Percentiles rank a stretch among this genome's conserved stretches.
Conservation (phyloP, 2,888 invertebrate genomes). For the Poecilus cupreus region DNA sequence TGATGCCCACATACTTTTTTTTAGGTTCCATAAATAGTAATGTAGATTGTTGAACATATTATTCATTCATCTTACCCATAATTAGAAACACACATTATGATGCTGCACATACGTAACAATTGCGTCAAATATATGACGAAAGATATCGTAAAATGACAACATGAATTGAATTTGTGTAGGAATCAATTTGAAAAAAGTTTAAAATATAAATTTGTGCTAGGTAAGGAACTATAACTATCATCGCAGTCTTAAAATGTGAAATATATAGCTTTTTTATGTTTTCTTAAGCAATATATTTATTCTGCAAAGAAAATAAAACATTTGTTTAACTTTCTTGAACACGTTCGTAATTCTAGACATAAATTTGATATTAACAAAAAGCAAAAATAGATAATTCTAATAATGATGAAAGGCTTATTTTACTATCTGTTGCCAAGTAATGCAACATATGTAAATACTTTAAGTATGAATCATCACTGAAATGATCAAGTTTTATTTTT, state of each 20-base stretch:
- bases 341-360: not conserved
- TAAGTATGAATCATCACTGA: not conserved
- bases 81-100: conserved; percentile 2
- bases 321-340: too few relatives aligned
- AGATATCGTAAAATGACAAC: not conserved
- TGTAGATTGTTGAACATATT: conserved; percentile 13
- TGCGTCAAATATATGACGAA: conserved; percentile 14
- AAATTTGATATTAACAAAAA: conserved; percentile 10
- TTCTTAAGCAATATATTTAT: too few relatives aligned
- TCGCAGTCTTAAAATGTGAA: too few relatives aligned
- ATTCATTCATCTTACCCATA: conserved; percentile 4
- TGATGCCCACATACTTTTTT: conserved; percentile 8
- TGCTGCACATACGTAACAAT: not conserved
- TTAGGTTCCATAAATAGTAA: conserved; percentile 5
- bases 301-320: too few relatives aligned
- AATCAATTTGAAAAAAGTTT: not conserved
- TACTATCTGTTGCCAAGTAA: conserved; percentile 35
- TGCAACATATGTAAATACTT: conserved; percentile 11
- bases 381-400: conserved; percentile 20
- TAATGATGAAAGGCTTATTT: conserved; percentile 31
- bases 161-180: not conserved
- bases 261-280: too few relatives aligned
- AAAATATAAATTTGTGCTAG: too few relatives aligned
- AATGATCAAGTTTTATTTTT: conserved; percentile 15
- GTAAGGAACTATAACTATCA: too few relatives aligned